These are phyloP conservation scores for Timema cristinae DNA, from an alignment of 2,888 invertebrate genomes.

Conservation along the genomic window DNA sequence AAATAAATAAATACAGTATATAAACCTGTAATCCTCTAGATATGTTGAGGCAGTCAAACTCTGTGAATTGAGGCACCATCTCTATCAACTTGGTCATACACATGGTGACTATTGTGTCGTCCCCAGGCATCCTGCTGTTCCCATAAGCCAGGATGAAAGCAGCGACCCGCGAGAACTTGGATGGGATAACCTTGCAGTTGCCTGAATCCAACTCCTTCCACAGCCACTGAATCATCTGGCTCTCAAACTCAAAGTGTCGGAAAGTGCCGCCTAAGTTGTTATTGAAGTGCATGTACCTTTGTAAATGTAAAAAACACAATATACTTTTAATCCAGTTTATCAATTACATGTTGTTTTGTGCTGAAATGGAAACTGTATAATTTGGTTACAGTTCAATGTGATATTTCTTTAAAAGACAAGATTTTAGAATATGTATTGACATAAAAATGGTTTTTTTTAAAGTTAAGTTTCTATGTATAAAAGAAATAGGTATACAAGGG, in stretches of 20 bases:
- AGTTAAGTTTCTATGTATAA: no score
- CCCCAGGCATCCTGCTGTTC: not conserved
- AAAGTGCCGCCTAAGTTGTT: constrained; percentile 51
- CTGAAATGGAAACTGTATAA: no score
- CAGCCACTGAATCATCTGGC: constrained; percentile 43
- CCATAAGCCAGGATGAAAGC: constrained; percentile 49
- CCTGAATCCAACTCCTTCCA: constrained; percentile 42
- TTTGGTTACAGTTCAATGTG: no score
- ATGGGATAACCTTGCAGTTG: constrained; percentile 43
- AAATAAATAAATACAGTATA: no score
- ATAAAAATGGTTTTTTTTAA: no score
- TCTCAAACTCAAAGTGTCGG: constrained; percentile 49
- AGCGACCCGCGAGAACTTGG: constrained; percentile 44
- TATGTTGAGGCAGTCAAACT: constrained; percentile 45
- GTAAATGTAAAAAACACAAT: not conserved
- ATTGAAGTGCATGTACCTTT: constrained; percentile 51
- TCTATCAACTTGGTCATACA: constrained; percentile 37
- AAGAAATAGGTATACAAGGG: no score
- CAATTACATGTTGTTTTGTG: no score
- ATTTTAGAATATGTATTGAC: no score
- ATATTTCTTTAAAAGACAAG: no score
- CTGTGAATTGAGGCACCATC: constrained; percentile 45
- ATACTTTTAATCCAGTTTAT: not conserved
- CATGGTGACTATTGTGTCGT: constrained; percentile 3
- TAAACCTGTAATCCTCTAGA: constrained; percentile 46